Percentiles rank a stretch among this genome's conserved stretches.
Evolutionary conservation across 2,888 invertebrate species (phyloP).

Genomic region (Platerodrilus igneus): DNA sequence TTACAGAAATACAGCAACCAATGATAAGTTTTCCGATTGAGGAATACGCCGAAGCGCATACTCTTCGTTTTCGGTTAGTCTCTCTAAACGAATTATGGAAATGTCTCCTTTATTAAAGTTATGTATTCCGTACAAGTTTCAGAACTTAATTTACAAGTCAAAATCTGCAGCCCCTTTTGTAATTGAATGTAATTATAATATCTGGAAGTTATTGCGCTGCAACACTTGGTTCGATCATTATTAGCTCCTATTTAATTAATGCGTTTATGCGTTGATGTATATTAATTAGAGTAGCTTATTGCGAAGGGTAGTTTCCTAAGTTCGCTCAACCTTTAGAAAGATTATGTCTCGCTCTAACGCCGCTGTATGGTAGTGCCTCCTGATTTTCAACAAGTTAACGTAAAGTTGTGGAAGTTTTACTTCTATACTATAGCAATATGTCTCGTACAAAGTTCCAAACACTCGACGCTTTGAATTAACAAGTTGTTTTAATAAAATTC

Average conservation of each 20-base stretch:
- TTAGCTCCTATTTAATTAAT: conserved; percentile 49
- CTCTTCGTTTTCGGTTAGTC: too few relatives aligned
- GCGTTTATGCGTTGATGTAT: conserved; percentile 50
- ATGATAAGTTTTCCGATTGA: too few relatives aligned
- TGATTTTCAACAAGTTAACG: conserved; percentile 27
- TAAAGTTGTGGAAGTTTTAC: conserved; percentile 43
- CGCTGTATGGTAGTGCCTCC: conserved; percentile 23
- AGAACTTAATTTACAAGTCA: conserved; percentile 25
- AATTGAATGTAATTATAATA: conserved; percentile 28
- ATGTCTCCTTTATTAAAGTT: conserved; percentile 20
- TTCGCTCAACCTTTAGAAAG: conserved; percentile 26
- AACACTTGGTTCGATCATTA: conserved; percentile 49
- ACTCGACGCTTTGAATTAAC: conserved; percentile 48
- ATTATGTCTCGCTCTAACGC: conserved; percentile 28
- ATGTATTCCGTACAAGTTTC: conserved; percentile 21
- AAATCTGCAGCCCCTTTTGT: conserved; percentile 24
- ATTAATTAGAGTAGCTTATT: conserved; percentile 49
- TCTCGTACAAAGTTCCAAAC: conserved; percentile 42
- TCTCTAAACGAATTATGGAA: too few relatives aligned
- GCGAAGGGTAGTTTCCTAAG: conserved; percentile 30
- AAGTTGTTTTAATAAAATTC: conserved; percentile 50
- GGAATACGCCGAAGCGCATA: too few relatives aligned
- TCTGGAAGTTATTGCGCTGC: conserved; percentile 33
- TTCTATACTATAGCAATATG: conserved; percentile 40
- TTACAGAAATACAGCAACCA: too few relatives aligned